Evolutionary conservation across 2,113 vertebrate genomes (phyloP), one percentile per base, ranked within the genome.

Genomic region (Aplodontia rufa): DNA sequence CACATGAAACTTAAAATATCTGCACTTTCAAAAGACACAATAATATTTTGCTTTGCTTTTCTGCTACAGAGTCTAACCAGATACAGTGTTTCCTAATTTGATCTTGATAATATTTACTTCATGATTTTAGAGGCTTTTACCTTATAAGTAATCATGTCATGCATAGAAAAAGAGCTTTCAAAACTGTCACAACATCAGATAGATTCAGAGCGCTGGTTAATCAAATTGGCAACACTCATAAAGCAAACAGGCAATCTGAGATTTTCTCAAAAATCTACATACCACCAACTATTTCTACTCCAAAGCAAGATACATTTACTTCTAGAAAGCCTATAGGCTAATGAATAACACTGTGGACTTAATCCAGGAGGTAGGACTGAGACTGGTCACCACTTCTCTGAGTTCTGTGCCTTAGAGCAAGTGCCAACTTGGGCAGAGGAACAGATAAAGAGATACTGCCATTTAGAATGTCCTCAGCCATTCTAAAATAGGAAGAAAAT

Each of bases 1-100:
- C 12, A 86, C 83, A 86, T 82, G 42, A 92, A 22, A 89, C 13
- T 79, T 92, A 62, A 97, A 94, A 71, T 80, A 75, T n/a, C 26
- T 62, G 55, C 5, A 69, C 81, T 90, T 90, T 86, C 68, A 8
- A 81, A 96, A 82, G 20, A 10, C 24, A 89, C 0, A 86, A 35
- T 32, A 37, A n/a, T 19, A 7, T 74, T 84, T 87, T 75, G 3
- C 79, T 94, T 92, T 76, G 6, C 11, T 58, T 55, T 68, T 75
- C 40, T 87, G 40, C 19, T 79, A 5, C 26, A 72, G 1, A 71
- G 30, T 60, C n/a, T 68, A 86, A 84, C 10, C 32, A 93, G 12
- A 75, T 96, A 49, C 11, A 85, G 2, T 79, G 24, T 62, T 90
- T 90, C 19, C 20, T 87, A 72, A 58, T 79, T 87, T 45, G 47